A percentile compares a stretch with the other conserved stretches of the same genome.
These are phyloP conservation scores for Notospermus geniculatus DNA, from an alignment of 1,140 invertebrate genomes.

Conservation along the genomic window DNA sequence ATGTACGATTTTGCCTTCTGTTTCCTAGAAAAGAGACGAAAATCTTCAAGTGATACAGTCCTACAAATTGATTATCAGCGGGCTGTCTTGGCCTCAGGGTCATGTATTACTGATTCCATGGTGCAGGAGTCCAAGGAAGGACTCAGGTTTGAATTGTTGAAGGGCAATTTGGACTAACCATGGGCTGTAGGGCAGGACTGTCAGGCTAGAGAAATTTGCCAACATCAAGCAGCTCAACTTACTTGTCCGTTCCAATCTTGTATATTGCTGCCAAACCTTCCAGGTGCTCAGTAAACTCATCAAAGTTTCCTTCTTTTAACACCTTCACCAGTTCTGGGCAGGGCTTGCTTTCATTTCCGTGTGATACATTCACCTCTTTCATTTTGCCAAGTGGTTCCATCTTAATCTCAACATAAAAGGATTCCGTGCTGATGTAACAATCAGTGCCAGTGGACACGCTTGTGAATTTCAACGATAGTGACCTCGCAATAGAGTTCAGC, in stretches of 20 bases:
- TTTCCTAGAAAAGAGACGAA: slow-evolving; percentile 44
- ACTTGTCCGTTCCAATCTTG: slow-evolving; percentile 90
- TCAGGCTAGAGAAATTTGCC: no score
- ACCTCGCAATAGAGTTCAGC: slow-evolving; percentile 83
- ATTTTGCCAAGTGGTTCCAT: slow-evolving; percentile 78
- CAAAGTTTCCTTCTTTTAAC: slow-evolving; percentile 69
- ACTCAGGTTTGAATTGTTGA: no score
- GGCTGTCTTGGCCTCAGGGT: no score
- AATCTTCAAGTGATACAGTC: no score
- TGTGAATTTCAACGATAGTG: slow-evolving; percentile 80
- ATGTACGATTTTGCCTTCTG: slow-evolving; percentile 87
- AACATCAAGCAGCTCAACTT: no score
- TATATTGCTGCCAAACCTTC: slow-evolving; percentile 90
- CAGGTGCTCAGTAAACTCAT: slow-evolving; percentile 88
- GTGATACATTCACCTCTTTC: slow-evolving; percentile 90
- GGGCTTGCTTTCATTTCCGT: slow-evolving; percentile 56
- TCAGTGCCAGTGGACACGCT: slow-evolving; percentile 60
- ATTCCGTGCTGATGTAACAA: slow-evolving; percentile 90
- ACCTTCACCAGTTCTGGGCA: slow-evolving; percentile 6
- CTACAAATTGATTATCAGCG: no score
- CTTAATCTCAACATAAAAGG: slow-evolving; percentile 92
- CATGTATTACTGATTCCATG: no score
- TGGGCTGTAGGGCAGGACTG: no score
- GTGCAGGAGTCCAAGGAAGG: no score
- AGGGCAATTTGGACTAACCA: no score